Evolutionary conservation across 2,888 invertebrate genomes (phyloP).

Genomic region (Ganaspis brasiliensis): DNA sequence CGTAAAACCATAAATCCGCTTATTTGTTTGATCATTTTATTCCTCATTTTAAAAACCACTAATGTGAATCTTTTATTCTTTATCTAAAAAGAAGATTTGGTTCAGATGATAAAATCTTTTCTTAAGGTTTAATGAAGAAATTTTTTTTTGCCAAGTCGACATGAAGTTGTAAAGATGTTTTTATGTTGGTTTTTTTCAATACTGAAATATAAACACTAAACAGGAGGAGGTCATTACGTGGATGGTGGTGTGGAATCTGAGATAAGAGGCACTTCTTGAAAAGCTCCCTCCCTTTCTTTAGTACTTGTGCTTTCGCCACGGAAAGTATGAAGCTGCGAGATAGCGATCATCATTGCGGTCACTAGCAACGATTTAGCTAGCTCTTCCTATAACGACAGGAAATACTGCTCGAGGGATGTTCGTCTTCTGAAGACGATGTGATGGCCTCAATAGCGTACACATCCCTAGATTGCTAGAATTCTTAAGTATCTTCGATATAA

Average conservation of each 20-base stretch:
- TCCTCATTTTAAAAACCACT: neutral
- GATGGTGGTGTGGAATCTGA: neutral
- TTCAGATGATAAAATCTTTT: too few species aligned
- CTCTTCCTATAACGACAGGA: conserved; percentile 14
- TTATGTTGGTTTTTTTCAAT: too few species aligned
- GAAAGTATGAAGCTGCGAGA: conserved; percentile 11
- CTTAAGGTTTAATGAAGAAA: too few species aligned
- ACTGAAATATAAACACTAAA: neutral
- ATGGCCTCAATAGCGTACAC: too few species aligned
- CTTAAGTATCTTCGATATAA: too few species aligned
- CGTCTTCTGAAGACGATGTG: neutral
- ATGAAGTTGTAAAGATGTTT: too few species aligned
- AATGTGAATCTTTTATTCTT: too few species aligned
- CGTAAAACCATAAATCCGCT: neutral
- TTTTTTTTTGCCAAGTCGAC: too few species aligned
- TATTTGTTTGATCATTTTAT: neutral
- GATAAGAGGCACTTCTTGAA: conserved; percentile 17
- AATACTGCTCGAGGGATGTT: conserved; percentile 4
- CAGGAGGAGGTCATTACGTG: conserved; percentile 11
- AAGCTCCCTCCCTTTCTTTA: neutral
- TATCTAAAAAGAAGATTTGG: too few species aligned
- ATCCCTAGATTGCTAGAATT: too few species aligned
- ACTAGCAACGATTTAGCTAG: conserved; percentile 11
- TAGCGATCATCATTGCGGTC: conserved; percentile 16
- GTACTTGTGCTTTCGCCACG: conserved; percentile 21